A percentile compares a stretch with the other conserved stretches of the same genome.
phyloP scores from a whole-genome alignment of 2,888 invertebrate species.

The Neoitamus cyanurus region DNA sequence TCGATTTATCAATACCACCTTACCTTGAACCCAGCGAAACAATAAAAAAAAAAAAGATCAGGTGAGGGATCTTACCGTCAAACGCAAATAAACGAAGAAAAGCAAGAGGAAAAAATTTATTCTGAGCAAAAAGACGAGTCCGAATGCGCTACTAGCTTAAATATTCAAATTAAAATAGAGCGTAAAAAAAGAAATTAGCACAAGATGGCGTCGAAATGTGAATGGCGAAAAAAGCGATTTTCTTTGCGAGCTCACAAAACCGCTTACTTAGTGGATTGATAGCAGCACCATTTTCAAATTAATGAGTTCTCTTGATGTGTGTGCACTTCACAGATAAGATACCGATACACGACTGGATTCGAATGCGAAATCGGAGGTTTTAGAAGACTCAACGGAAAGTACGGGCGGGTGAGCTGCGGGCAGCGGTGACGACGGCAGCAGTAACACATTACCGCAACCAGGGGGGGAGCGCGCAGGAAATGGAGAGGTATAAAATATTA shows the following conservation, averaged over 20 bases:
- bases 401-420: neutral
- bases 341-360: constrained; percentile 36
- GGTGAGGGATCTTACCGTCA: neutral
- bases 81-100: neutral
- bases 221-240: constrained; percentile 18
- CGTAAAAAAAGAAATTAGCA: constrained; percentile 38
- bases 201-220: constrained; percentile 38
- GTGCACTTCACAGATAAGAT: constrained; percentile 40
- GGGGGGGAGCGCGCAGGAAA: neutral
- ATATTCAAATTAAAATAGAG: constrained; percentile 23
- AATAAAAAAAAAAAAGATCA: neutral
- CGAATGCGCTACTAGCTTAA: neutral
- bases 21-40: neutral
- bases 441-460: neutral
- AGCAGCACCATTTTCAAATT: constrained; percentile 32
- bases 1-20: neutral
- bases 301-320: constrained; percentile 37
- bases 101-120: neutral
- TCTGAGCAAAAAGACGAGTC: neutral
- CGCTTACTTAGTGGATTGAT: constrained; percentile 26
- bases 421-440: neutral
- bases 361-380: constrained; percentile 30
- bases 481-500: constrained; percentile 34
- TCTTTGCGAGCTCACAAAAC: constrained; percentile 33
- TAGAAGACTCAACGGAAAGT: neutral